A percentile compares a stretch with the other conserved stretches of the same genome.
phyloP scores from a whole-genome alignment of 2,113 vertebrate genomes.

The Cololabis saira region DNA sequence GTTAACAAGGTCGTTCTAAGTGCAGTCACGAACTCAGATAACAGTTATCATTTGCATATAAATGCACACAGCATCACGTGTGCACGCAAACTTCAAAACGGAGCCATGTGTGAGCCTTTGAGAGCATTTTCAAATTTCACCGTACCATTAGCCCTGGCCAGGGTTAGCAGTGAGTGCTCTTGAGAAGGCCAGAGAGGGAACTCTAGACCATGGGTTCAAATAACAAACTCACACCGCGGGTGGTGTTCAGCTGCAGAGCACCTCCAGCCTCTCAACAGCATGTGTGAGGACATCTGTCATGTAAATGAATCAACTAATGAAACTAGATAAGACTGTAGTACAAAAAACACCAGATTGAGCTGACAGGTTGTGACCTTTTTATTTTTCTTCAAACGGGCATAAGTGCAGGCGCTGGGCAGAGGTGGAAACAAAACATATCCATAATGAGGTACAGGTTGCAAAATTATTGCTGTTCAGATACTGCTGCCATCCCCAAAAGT shows the following conservation, averaged over 20 bases:
- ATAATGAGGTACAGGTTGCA: slow-evolving; percentile 29
- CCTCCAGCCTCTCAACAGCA: slow-evolving; percentile 55
- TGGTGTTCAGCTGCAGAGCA: slow-evolving; percentile 66
- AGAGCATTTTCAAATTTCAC: slow-evolving; percentile 24
- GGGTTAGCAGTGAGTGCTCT: slow-evolving; percentile 57
- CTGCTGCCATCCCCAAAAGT: slow-evolving; percentile 53
- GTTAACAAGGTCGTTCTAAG: slow-evolving; percentile 4
- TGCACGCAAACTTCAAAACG: neutral
- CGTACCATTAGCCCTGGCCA: slow-evolving; percentile 5
- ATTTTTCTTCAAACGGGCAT: slow-evolving; percentile 18
- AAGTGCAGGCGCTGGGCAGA: slow-evolving; percentile 15
- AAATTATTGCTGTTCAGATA: slow-evolving; percentile 52
- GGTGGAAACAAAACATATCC: slow-evolving; percentile 32
- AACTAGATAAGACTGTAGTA: slow-evolving; percentile 41
- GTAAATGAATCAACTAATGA: slow-evolving; percentile 72
- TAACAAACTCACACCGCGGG: slow-evolving; percentile 74
- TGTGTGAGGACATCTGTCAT: slow-evolving; percentile 68
- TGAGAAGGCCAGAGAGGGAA: slow-evolving; percentile 67
- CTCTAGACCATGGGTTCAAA: slow-evolving; percentile 72
- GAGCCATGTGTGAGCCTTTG: slow-evolving; percentile 3
- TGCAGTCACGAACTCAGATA: slow-evolving; percentile 1
- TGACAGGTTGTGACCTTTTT: slow-evolving; percentile 37
- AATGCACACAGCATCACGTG: neutral
- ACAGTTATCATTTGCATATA: slow-evolving; percentile 1
- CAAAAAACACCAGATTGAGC: slow-evolving; percentile 46